Base-by-base conservation (phyloP, 2,797 vertebrate genomes). In the Tapera naevia region DNA sequence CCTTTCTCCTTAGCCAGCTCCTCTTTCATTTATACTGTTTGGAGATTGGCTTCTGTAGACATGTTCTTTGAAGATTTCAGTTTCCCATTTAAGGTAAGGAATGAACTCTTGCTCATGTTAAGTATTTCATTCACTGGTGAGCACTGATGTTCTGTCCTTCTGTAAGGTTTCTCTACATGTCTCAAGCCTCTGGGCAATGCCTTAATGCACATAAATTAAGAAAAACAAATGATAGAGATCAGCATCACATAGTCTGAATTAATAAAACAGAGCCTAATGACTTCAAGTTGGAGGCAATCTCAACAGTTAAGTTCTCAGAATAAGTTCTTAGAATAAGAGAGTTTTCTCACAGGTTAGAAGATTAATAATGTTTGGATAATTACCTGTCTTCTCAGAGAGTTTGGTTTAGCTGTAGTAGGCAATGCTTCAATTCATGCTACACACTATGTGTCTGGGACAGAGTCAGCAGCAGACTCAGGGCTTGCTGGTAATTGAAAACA, bases 401-500 rank as follows among this genome's bases (percentile, higher is more conserved):
- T 94, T 89, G 79, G 46, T 91, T 95, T 96, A 94, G 50, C 76
- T 53, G 37, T 81, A 67, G 90, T 93, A 88, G 51, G 76, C 74
- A 96, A 50, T 51, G 46, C 92, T 96, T 30, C 80, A 57, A 71
- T 58, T 94, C 39, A 71, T 50, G 71, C 80, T 88, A 72, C 86
- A 72, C 7, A 6, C 37, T 80, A 3, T 61, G 32, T 48, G 56
- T 46, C 91, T 96, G 85, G 24, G 84, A 75, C 82, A 82, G 71
- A 86, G 61, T 71, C 54, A 85, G 88, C 53, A 94, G 81, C 46
- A 58, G 73, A 80, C 67, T 70, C 86, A 65, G 83, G 88, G 95
- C 84, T 80, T 93, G 45, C 62, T 92, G 43, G 71, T 96, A 97
- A 97, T 96, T 96, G 94, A 88, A 97, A 97, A 92, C 94, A 97